These are phyloP conservation scores for Xenopus laevis DNA, from an alignment of 2,113 vertebrate species.

Conservation along the genomic window DNA sequence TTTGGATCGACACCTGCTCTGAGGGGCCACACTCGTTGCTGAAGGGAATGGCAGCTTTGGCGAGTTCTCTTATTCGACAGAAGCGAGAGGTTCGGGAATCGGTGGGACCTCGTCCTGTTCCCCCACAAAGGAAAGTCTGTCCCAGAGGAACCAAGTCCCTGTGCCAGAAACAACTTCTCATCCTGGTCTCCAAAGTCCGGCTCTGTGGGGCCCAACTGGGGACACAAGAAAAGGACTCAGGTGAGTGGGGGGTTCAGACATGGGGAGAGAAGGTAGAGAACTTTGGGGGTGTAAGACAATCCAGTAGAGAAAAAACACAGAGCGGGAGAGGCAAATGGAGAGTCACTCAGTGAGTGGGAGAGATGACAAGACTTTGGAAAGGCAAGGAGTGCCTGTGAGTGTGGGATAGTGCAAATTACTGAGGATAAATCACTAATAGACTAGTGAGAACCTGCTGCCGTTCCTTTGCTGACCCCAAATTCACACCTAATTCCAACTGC, in stretches of 20 bases:
- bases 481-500: neutral
- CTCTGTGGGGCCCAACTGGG: conserved; percentile 78
- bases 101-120: conserved; percentile 73
- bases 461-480: neutral
- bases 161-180: conserved; percentile 85
- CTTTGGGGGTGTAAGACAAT: too few species aligned
- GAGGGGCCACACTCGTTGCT: conserved; percentile 44
- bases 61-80: conserved; percentile 85
- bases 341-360: neutral
- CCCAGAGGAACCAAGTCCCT: conserved; percentile 86
- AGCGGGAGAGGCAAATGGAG: too few species aligned
- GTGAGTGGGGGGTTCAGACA: conserved; percentile 60
- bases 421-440: too few species aligned
- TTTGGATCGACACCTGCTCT: conserved; percentile 6
- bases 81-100: conserved; percentile 83
- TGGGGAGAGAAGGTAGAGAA: too few species aligned
- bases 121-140: conserved; percentile 81
- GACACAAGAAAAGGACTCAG: conserved; percentile 73
- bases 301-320: too few species aligned
- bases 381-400: too few species aligned
- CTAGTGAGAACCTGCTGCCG: too few species aligned
- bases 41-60: conserved; percentile 79
- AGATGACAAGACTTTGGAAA: too few species aligned
- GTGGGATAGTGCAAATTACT: too few species aligned
- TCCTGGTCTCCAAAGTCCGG: conserved; percentile 84